Conservation (phyloP, 2,113 vertebrate species). For the Nycticryphes semicollaris region DNA sequence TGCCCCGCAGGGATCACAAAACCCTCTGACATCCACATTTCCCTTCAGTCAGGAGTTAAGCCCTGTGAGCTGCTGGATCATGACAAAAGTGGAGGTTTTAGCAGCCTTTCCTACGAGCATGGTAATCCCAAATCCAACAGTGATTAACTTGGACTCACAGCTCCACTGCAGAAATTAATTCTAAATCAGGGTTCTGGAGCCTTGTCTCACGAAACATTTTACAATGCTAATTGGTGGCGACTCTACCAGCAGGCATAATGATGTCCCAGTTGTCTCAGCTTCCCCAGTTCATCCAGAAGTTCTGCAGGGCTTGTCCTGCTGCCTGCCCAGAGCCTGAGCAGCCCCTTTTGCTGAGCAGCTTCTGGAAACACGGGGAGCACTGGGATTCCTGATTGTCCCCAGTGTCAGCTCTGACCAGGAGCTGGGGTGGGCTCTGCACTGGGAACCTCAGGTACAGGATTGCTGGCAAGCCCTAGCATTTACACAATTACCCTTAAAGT, state of each 20-base stretch:
- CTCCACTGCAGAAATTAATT: conserved; percentile 55
- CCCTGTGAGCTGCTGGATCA: conserved; percentile 44
- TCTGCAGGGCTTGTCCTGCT: neutral
- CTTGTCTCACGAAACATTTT: conserved; percentile 11
- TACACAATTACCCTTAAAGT: neutral
- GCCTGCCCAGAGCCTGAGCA: neutral
- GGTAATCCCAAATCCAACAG: conserved; percentile 63
- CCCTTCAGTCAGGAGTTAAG: conserved; percentile 50
- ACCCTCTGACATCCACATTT: conserved; percentile 31
- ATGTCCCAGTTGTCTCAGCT: neutral
- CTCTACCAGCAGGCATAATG: neutral
- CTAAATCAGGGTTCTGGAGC: conserved; percentile 41
- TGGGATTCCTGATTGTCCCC: neutral
- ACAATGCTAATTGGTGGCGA: neutral
- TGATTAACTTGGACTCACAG: conserved; percentile 53
- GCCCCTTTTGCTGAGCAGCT: neutral
- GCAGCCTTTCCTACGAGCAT: conserved; percentile 39
- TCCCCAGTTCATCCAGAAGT: neutral
- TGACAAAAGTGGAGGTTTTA: conserved; percentile 41
- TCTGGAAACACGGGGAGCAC: accelerated
- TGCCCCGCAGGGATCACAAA: neutral
- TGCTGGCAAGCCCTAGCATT: too few relatives aligned
- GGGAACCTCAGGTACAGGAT: neutral
- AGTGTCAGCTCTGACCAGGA: neutral
- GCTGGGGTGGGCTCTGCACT: neutral